Conservation (phyloP, 2,797 vertebrate genomes). For the Perodicticus potto region DNA sequence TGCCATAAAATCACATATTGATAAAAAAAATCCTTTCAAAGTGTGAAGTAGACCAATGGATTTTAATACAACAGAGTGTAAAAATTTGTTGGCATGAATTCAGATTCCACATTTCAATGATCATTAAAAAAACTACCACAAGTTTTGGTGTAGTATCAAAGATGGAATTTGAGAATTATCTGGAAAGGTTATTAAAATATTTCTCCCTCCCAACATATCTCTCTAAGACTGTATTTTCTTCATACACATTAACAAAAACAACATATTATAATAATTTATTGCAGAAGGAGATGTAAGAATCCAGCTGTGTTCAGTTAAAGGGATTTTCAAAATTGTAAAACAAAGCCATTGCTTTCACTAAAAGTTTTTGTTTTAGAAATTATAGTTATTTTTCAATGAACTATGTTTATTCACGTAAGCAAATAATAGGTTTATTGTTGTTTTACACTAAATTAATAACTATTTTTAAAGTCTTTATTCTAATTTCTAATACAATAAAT, state of each 20-base stretch:
- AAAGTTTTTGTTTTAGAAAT: constrained; percentile 20
- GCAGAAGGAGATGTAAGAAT: not conserved
- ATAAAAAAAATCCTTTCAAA: not conserved
- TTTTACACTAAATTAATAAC: constrained; percentile 20
- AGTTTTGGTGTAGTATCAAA: not conserved
- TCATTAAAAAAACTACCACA: not conserved
- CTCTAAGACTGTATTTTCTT: not conserved
- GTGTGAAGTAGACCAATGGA: not conserved
- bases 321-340: constrained; percentile 26
- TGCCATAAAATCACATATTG: not conserved
- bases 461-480: not conserved
- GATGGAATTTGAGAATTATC: not conserved
- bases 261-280: not conserved
- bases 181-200: not conserved
- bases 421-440: not conserved
- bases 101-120: constrained; percentile 22
- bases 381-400: constrained; percentile 1
- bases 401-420: not conserved
- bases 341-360: not conserved
- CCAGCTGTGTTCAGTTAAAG: not conserved
- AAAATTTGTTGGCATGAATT: not conserved
- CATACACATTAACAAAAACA: not conserved
- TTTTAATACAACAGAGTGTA: not conserved
- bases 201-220: not conserved
- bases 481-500: constrained; percentile 12